Evolutionary conservation across 2,797 vertebrate species (phyloP).

Genomic region (Choloepus didactylus): DNA sequence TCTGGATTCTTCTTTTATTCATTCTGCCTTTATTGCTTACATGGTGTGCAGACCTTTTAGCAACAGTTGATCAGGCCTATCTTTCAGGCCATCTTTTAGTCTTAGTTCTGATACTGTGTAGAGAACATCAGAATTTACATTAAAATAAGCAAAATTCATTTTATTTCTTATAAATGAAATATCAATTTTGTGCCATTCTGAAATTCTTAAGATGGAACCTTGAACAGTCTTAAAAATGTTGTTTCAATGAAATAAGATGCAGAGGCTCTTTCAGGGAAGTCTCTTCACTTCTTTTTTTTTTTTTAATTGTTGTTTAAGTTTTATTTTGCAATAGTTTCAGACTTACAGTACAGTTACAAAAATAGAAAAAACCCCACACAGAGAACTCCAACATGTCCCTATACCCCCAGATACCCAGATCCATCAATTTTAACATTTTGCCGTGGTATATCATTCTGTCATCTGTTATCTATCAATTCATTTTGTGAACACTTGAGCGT

Average conservation of each 20-base stretch:
- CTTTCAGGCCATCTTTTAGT: background rate
- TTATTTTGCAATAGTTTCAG: too few species aligned
- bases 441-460: too few species aligned
- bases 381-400: too few species aligned
- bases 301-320: too few species aligned
- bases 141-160: background rate
- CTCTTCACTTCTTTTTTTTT: too few species aligned
- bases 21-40: background rate
- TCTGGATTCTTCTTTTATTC: conserved; percentile 13
- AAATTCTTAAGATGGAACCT: conserved; percentile 43
- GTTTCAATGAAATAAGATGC: conserved; percentile 35
- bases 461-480: too few species aligned
- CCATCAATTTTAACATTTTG: too few species aligned
- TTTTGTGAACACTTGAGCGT: too few species aligned
- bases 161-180: background rate
- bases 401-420: too few species aligned
- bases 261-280: background rate
- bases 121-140: background rate
- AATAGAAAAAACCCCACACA: too few species aligned
- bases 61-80: background rate
- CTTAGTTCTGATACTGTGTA: background rate
- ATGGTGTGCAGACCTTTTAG: background rate
- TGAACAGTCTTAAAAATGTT: conserved; percentile 54
- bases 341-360: too few species aligned
- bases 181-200: conserved; percentile 8